phyloP scores from a whole-genome alignment of 2,797 vertebrate species.

The Pygocentrus nattereri region DNA sequence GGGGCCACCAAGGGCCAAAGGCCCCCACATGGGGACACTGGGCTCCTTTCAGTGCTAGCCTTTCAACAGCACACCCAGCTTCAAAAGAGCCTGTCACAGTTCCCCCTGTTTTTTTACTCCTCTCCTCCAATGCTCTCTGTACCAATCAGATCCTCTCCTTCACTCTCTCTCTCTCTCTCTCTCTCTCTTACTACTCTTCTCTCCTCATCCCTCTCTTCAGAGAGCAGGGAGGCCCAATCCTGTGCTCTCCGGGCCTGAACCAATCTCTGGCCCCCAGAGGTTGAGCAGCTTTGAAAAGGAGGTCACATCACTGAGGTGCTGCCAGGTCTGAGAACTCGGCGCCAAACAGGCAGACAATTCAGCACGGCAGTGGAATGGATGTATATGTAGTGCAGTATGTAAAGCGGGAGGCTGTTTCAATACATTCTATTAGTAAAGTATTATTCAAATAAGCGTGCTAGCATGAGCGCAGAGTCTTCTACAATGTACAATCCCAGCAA shows the following conservation, averaged over 20 bases:
- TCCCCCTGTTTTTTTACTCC: conserved; percentile 39
- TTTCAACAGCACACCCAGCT: conserved; percentile 60
- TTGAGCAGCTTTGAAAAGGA: conserved; percentile 62
- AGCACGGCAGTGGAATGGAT: conserved; percentile 10
- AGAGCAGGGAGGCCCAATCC: conserved; percentile 54
- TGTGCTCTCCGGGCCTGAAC: conserved; percentile 58
- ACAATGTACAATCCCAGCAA: not conserved
- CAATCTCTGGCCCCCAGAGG: conserved; percentile 61
- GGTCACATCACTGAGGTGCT: conserved; percentile 60
- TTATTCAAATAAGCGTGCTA: not conserved
- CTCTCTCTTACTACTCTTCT: conserved; percentile 9
- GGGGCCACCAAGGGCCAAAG: conserved; percentile 70
- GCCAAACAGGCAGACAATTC: conserved; percentile 42
- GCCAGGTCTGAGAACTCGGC: conserved; percentile 61
- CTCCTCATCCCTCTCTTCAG: conserved; percentile 47
- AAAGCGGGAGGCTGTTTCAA: not conserved
- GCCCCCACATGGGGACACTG: conserved; percentile 57
- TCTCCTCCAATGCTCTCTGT: conserved; percentile 50
- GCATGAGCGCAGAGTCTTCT: not conserved
- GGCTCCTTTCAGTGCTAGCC: conserved; percentile 57
- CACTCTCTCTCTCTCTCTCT: conserved; percentile 9
- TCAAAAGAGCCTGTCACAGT: conserved; percentile 63
- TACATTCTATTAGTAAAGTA: not conserved
- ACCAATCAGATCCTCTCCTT: conserved; percentile 53
- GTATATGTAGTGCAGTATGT: conserved; percentile 34